Evolutionary conservation across 2,888 invertebrate species (phyloP).

Genomic region (Drosophila fungiperda): DNA sequence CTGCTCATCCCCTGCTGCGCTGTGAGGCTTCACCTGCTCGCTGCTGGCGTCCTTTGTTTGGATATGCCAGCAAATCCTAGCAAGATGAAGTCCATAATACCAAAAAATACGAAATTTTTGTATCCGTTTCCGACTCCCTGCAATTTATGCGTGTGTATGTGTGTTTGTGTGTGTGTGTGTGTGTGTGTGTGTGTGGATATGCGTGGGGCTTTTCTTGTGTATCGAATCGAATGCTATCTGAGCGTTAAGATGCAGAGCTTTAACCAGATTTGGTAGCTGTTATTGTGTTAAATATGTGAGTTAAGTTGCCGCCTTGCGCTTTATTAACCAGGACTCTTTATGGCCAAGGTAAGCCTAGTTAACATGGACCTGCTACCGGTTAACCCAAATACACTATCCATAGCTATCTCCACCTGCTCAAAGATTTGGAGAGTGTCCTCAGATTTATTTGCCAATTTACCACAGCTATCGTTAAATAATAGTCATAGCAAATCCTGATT

Average conservation of each 20-base stretch:
- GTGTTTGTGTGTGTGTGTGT: slow-evolving; percentile 1
- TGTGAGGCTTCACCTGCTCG: slow-evolving; percentile 17
- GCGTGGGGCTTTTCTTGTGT: background rate
- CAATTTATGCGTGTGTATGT: slow-evolving; percentile 8
- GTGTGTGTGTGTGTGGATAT: slow-evolving; percentile 2
- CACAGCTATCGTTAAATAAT: background rate
- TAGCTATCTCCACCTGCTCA: background rate
- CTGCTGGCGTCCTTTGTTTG: slow-evolving; percentile 52
- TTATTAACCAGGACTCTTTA: slow-evolving; percentile 14
- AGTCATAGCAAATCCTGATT: background rate
- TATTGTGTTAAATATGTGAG: slow-evolving; percentile 36
- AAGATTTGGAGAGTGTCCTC: background rate
- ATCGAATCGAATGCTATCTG: slow-evolving; percentile 29
- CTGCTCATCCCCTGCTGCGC: background rate
- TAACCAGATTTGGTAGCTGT: slow-evolving; percentile 46
- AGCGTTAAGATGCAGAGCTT: slow-evolving; percentile 45
- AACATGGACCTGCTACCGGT: background rate
- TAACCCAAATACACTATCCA: slow-evolving; percentile 12
- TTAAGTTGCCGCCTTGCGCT: slow-evolving; percentile 9
- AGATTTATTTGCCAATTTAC: background rate
- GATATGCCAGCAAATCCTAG: slow-evolving; percentile 56
- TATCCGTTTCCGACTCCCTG: slow-evolving; percentile 56
- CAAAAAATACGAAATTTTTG: slow-evolving; percentile 65
- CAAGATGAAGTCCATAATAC: slow-evolving; percentile 64
- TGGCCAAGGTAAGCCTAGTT: slow-evolving; percentile 6